phyloP scores from a whole-genome alignment of 2,797 vertebrate species.

The Trichosurus vulpecula region DNA sequence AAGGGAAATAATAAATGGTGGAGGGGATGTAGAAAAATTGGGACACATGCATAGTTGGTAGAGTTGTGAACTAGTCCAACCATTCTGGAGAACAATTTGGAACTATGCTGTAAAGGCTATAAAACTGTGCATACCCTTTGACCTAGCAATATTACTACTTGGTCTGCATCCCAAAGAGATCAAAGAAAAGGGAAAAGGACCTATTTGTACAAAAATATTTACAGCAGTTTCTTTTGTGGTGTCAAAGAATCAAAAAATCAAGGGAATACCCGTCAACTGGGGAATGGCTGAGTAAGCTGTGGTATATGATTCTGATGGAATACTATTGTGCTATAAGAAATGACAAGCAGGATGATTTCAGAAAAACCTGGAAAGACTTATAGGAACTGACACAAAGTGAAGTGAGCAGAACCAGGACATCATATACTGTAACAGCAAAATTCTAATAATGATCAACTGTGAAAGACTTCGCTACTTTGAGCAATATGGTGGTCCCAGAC shows the following conservation, averaged over 20 bases:
- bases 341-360: background rate
- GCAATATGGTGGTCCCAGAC: background rate
- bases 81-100: background rate
- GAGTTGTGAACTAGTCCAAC: background rate
- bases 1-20: background rate
- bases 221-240: background rate
- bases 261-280: background rate
- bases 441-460: background rate
- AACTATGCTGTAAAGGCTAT: background rate
- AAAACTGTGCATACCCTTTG: background rate
- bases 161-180: background rate
- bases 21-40: background rate
- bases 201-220: background rate
- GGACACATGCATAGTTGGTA: background rate
- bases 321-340: background rate
- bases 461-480: background rate
- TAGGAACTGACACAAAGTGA: background rate
- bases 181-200: background rate
- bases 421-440: background rate
- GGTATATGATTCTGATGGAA: background rate
- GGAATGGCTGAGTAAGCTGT: background rate
- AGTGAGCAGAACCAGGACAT: background rate
- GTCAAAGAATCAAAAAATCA: background rate
- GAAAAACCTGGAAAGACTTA: background rate
- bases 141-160: background rate